Evolutionary conservation across 2,888 invertebrate genomes (phyloP), one percentile per base, ranked within the genome.

Genomic region (Tholera decimalis): DNA sequence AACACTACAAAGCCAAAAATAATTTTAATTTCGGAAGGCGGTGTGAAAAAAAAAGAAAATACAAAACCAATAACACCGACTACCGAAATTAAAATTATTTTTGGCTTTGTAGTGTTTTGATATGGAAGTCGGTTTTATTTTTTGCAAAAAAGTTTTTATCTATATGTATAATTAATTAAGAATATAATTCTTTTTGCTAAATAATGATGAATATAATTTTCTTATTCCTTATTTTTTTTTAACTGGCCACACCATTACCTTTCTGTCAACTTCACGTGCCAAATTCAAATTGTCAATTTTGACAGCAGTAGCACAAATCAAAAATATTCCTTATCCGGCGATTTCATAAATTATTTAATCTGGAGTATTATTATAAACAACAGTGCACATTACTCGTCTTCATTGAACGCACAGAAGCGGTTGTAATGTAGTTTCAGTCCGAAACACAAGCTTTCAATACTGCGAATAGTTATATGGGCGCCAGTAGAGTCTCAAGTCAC

Each of bases 391-490:
- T 33, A 24, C 33, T 60, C 13, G 15, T 47, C 28, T 47, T 54
- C 13, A 37, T 56, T 56, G 24, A 60, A 50, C 44, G 53, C 28
- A 26, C 26, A 60, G 22, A 66, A 47, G 51, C 13, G 18, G 39
- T 50, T 70, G 72, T 82, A 67, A 80, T 80, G 82, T 74, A 67
- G 61, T 62, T 66, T 62, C 46, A 46, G 30, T 57, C 35, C 18
- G 9, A 61, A 50, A 47, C 43, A 59, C 44, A 44, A 55, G 44
- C 55, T 72, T 65, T 35, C 86, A 88, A 89, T 75, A 78, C 68
- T 76, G 28, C 49, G 62, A 56, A 53, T 50, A 62, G 61, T 89
- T 89, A 70, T 83, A 83, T 84, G 84, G 78, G 78, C 70, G 66
- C 62, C 72, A 73, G 66, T 64, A 72, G 43, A 73, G 59, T 53